Conservation (phyloP, 2,113 vertebrate species). For the Tetrax tetrax region DNA sequence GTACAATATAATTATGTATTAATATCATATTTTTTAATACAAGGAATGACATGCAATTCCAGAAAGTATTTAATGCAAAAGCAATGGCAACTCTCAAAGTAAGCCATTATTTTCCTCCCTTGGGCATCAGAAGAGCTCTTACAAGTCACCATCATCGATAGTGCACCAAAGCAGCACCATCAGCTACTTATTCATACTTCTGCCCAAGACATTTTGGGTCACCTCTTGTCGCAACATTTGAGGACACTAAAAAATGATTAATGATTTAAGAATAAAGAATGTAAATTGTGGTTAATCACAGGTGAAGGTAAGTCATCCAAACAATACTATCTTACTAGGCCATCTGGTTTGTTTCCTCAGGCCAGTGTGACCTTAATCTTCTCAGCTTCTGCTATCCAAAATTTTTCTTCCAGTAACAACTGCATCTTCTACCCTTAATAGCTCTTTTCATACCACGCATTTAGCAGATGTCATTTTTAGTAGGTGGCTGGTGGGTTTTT, state of each 20-base stretch:
- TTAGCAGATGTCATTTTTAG: background rate
- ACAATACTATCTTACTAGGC: background rate
- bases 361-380: background rate
- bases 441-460: background rate
- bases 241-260: background rate
- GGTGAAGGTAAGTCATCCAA: background rate
- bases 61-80: background rate
- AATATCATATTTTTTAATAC: background rate
- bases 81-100: background rate
- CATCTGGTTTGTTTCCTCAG: background rate
- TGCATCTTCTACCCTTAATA: background rate
- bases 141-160: rapidly evolving
- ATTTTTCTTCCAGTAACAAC: background rate
- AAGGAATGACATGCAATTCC: background rate
- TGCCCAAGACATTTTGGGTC: background rate
- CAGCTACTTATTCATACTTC: background rate
- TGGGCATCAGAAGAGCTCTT: background rate
- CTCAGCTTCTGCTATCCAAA: background rate
- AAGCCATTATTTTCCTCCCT: background rate
- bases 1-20: background rate
- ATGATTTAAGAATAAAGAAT: background rate
- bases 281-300: background rate
- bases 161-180: too few species aligned
- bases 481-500: background rate
- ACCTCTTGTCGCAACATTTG: background rate